A percentile compares a stretch with the other conserved stretches of the same genome.
Conservation (phyloP, 2,797 vertebrate genomes). For the Anniella stebbinsi region DNA sequence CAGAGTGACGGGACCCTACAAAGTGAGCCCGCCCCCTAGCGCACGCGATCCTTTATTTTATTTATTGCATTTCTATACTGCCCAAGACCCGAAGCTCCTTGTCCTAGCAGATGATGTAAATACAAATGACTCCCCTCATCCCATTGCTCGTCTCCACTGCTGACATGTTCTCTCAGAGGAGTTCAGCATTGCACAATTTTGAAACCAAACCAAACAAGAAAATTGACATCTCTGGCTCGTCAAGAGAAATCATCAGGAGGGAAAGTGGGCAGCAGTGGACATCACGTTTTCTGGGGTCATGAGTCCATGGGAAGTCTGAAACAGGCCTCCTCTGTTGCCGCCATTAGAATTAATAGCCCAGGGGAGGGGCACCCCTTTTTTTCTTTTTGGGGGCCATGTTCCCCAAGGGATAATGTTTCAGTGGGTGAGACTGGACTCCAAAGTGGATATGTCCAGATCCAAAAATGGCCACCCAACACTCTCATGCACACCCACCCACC, state of each 20-base stretch:
- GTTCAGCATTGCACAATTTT: conserved; percentile 1
- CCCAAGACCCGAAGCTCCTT: not conserved
- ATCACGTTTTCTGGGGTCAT: too few relatives aligned
- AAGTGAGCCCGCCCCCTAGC: not conserved
- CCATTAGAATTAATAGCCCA: not conserved
- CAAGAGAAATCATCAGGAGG: not conserved
- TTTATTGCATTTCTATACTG: too few relatives aligned
- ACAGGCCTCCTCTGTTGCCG: not conserved
- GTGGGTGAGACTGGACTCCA: too few relatives aligned
- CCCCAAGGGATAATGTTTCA: too few relatives aligned
- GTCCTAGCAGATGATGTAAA: conserved; percentile 9
- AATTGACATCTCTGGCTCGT: not conserved
- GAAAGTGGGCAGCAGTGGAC: not conserved
- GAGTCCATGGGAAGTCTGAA: not conserved
- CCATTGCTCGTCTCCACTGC: conserved; percentile 53
- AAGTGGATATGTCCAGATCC: too few relatives aligned
- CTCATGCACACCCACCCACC: too few relatives aligned
- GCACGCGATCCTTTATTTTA: not conserved
- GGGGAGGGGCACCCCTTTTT: too few relatives aligned
- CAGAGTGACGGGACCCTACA: accelerated
- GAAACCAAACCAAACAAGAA: too few relatives aligned
- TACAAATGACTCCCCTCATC: conserved; percentile 33
- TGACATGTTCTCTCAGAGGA: conserved; percentile 62
- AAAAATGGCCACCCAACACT: too few relatives aligned
- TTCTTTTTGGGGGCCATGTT: too few relatives aligned